Percentiles rank a stretch among this genome's conserved stretches.
Evolutionary conservation across 2,797 vertebrate species (phyloP).

Genomic region (Threskiornis aethiopicus): DNA sequence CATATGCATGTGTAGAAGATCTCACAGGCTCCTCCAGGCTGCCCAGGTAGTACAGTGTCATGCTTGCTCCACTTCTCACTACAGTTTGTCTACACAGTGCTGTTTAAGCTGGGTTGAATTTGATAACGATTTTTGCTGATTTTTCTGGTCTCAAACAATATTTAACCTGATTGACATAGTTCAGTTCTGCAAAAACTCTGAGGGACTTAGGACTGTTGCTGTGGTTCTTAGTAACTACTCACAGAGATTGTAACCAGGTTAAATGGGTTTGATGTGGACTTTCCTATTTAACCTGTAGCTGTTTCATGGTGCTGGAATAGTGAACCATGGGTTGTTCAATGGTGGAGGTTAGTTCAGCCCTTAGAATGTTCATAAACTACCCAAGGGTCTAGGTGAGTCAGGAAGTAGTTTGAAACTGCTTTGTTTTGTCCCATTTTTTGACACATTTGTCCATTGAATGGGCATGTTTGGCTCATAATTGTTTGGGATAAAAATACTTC

Average conservation of each 20-base stretch:
- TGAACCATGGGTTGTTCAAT: neutral
- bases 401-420: neutral
- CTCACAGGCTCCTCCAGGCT: neutral
- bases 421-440: neutral
- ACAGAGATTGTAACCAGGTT: neutral
- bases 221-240: neutral
- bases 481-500: neutral
- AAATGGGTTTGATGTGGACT: neutral
- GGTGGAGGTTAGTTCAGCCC: neutral
- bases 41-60: neutral
- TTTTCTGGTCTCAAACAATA: neutral
- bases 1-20: neutral
- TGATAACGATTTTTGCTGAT: neutral
- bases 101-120: neutral
- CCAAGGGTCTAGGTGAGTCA: neutral
- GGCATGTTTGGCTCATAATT: neutral
- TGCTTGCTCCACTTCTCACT: neutral
- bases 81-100: neutral
- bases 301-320: neutral
- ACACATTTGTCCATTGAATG: neutral
- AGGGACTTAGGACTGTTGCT: neutral
- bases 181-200: neutral
- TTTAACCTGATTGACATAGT: neutral
- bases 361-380: neutral
- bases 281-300: neutral